A percentile compares a stretch with the other conserved stretches of the same genome.
phyloP scores from a whole-genome alignment of 1,140 invertebrate genomes.

The Archivesica marissinica region DNA sequence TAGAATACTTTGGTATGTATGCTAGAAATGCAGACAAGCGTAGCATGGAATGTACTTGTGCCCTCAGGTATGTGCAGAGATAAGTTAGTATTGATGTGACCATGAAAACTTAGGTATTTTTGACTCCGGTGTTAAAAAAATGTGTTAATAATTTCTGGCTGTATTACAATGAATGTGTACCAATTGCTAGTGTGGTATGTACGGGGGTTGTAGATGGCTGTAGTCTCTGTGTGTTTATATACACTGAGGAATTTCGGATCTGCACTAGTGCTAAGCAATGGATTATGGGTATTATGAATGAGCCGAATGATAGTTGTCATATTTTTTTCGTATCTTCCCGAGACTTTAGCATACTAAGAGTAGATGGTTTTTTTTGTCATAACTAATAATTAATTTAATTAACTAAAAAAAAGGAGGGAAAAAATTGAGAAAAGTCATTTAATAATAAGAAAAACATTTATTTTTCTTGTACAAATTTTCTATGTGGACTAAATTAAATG shows the following conservation, averaged over 20 bases:
- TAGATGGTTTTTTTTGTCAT: not conserved
- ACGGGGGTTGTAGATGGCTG: not conserved
- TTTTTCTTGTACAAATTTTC: not conserved
- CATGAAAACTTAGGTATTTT: conserved; percentile 11
- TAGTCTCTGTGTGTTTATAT: not conserved
- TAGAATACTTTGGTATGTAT: conserved; percentile 19
- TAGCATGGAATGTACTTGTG: conserved; percentile 27
- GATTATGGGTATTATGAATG: not conserved
- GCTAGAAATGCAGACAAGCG: conserved; percentile 13
- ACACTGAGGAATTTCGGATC: conserved; percentile 4
- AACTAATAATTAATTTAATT: not conserved
- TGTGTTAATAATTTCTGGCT: conserved; percentile 26
- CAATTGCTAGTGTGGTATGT: not conserved
- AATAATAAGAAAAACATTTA: not conserved
- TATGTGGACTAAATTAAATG: not conserved
- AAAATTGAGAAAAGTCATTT: not conserved
- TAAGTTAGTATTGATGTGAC: conserved; percentile 3
- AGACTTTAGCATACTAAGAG: not conserved
- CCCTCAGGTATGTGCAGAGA: conserved; percentile 1
- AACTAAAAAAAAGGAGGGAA: not conserved
- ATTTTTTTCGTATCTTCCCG: not conserved
- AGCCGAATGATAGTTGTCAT: not conserved
- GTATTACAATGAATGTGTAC: conserved; percentile 17
- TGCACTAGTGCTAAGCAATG: not conserved
- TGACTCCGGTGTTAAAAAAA: conserved; percentile 9